Evolutionary conservation across 2,113 vertebrate genomes (phyloP).

Genomic region (Silurus glanis): DNA sequence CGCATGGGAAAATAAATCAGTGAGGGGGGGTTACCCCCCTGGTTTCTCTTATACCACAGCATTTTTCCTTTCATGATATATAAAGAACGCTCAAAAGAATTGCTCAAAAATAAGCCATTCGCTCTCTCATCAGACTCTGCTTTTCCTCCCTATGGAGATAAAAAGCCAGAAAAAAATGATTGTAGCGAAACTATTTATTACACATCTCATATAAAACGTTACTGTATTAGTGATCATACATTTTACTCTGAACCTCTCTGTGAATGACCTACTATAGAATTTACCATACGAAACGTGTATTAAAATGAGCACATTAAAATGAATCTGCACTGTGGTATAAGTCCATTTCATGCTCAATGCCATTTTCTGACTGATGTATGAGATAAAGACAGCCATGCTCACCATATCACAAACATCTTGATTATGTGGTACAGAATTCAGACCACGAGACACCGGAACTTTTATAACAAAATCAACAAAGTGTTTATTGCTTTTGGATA

Average conservation of each 20-base stretch:
- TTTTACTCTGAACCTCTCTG: background rate
- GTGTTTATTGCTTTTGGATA: slow-evolving; percentile 63
- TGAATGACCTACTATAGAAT: background rate
- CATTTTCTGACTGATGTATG: background rate
- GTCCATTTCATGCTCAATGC: background rate
- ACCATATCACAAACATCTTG: slow-evolving; percentile 68
- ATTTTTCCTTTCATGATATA: background rate
- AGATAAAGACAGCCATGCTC: slow-evolving; percentile 68
- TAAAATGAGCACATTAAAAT: background rate
- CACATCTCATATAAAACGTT: background rate
- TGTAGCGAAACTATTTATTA: too few species aligned
- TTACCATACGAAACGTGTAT: background rate
- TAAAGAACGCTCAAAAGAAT: too few species aligned
- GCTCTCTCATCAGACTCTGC: background rate
- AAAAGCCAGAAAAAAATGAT: background rate
- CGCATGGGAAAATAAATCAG: background rate
- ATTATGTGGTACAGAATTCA: slow-evolving; percentile 61
- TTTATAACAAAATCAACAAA: slow-evolving; percentile 63
- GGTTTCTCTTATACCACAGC: background rate
- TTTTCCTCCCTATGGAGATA: background rate
- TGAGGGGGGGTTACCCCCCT: background rate
- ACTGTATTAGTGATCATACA: background rate
- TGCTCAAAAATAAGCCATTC: background rate
- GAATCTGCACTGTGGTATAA: background rate
- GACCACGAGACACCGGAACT: slow-evolving; percentile 45